Percentiles rank a stretch among this genome's conserved stretches.
Conservation (phyloP, 1,140 invertebrate genomes). For the Aphelenchoides fujianensis region DNA sequence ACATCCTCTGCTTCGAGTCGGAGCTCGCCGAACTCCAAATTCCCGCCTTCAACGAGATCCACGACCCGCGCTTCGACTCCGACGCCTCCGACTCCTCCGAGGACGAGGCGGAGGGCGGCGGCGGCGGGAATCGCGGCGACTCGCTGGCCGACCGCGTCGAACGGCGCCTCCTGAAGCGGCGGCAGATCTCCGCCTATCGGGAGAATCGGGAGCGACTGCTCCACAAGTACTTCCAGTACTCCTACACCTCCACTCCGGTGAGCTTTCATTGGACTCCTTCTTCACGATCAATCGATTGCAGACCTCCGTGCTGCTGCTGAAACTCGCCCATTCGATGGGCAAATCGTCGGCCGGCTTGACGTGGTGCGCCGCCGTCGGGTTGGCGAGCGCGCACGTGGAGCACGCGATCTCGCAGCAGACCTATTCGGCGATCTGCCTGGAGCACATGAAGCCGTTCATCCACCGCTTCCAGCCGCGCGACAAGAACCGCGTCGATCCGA, state of each 20-base stretch:
- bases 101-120: background rate
- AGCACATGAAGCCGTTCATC: background rate
- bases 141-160: background rate
- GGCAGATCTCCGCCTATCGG: background rate
- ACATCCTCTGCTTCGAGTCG: background rate
- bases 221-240: background rate
- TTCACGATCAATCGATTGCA: slow-evolving; percentile 11
- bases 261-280: background rate
- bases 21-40: slow-evolving; percentile 4
- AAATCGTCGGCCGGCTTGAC: background rate
- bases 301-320: slow-evolving; percentile 11
- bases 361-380: slow-evolving; percentile 4
- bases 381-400: background rate
- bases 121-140: background rate
- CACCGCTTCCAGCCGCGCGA: background rate
- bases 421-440: slow-evolving; percentile 2
- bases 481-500: background rate
- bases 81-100: background rate
- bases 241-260: slow-evolving; percentile 8
- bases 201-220: slow-evolving; percentile 8
- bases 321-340: slow-evolving; percentile 13
- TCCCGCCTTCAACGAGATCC: background rate
- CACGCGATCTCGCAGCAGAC: slow-evolving; percentile 7
- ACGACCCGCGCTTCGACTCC: background rate
- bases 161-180: background rate